Evolutionary conservation across 2,888 invertebrate genomes (phyloP).

Genomic region (Tigriopus californicus): DNA sequence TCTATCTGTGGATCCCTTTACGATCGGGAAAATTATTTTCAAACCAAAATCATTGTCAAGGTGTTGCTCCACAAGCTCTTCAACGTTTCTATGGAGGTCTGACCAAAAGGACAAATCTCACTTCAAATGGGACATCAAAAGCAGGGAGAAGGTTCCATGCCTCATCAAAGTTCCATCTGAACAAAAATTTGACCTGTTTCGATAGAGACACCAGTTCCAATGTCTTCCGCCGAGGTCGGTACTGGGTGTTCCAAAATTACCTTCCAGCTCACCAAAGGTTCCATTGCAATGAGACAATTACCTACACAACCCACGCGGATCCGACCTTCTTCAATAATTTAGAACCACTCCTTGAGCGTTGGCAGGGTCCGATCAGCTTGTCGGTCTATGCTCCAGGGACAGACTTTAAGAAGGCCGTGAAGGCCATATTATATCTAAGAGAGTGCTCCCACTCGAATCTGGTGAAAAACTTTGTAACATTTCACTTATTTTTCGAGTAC

Average conservation of each 20-base stretch:
- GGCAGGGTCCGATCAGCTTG: conserved; percentile 70
- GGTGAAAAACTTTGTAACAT: conserved; percentile 58
- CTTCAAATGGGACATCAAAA: no score
- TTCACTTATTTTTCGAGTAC: conserved; percentile 71
- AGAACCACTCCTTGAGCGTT: conserved; percentile 59
- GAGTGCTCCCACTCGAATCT: conserved; percentile 26
- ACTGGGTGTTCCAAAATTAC: conserved; percentile 75
- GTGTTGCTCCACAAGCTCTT: no score
- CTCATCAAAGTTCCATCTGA: no score
- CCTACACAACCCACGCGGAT: conserved; percentile 84
- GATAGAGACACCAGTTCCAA: not conserved
- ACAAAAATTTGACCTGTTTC: not conserved
- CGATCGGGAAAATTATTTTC: no score
- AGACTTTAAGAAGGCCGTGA: conserved; percentile 55
- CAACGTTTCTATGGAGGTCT: no score
- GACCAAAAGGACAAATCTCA: no score
- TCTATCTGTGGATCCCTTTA: no score
- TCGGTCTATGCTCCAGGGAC: conserved; percentile 70
- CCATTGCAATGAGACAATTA: conserved; percentile 62
- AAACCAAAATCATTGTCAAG: no score
- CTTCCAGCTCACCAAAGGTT: conserved; percentile 39
- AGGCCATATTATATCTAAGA: conserved; percentile 52
- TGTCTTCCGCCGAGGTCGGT: conserved; percentile 39
- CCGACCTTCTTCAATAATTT: conserved; percentile 78
- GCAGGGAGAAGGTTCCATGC: no score